Evolutionary conservation across 64 coral and sea anemone genomes (phyloP).

Genomic region (Pachyseris speciosa): DNA sequence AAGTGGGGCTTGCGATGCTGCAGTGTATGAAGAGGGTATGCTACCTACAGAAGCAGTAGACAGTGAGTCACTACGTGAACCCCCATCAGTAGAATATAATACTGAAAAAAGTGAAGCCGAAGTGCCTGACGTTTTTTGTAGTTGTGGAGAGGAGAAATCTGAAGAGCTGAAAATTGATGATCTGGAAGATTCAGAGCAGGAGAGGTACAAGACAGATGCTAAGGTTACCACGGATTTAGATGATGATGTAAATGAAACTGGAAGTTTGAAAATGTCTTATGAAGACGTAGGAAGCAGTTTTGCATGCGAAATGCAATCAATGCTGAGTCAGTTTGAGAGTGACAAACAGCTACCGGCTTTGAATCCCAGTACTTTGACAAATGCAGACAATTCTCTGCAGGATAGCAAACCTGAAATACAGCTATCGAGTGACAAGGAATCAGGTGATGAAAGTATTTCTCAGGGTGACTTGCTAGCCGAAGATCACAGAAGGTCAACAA

Average conservation of each 20-base stretch:
- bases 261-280: conserved; percentile 57
- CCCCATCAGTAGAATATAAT: not conserved
- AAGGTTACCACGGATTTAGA: conserved; percentile 34
- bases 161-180: not conserved
- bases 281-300: conserved; percentile 86
- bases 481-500: not conserved
- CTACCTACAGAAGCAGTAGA: not conserved
- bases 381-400: not conserved
- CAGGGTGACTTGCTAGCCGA: not conserved
- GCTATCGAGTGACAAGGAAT: not conserved
- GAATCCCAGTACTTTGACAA: not conserved
- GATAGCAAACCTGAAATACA: not conserved
- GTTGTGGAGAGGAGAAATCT: not conserved
- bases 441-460: not conserved
- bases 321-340: conserved; percentile 54
- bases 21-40: not conserved
- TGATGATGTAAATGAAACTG: conserved; percentile 65
- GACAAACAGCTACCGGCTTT: not conserved
- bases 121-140: not conserved
- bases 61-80: not conserved
- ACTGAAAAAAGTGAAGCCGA: not conserved
- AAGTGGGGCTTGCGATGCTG: not conserved
- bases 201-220: not conserved
- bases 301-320: conserved; percentile 81
- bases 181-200: conserved; percentile 14